These are phyloP conservation scores for Phortica magna DNA, from an alignment of 2,888 invertebrate genomes.

Conservation along the genomic window DNA sequence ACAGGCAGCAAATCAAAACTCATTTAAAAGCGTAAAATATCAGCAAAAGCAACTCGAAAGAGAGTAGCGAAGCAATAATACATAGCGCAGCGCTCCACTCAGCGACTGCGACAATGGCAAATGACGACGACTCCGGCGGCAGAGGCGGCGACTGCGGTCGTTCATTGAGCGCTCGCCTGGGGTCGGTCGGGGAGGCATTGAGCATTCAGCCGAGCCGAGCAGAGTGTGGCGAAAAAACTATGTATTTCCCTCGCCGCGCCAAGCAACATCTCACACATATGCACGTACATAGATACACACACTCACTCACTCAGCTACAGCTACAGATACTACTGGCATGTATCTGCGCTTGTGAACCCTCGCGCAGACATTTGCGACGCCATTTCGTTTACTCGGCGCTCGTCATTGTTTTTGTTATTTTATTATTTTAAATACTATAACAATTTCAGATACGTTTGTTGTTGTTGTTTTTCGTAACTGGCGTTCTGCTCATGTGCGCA, in stretches of 20 bases:
- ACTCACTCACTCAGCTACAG: background rate
- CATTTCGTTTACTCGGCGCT: slow-evolving; percentile 18
- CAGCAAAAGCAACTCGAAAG: slow-evolving; percentile 29
- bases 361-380: slow-evolving; percentile 27
- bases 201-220: background rate
- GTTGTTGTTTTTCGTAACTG: slow-evolving; percentile 44
- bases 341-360: background rate
- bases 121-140: background rate
- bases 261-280: background rate
- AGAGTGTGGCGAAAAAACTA: slow-evolving; percentile 7
- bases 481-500: slow-evolving; percentile 75
- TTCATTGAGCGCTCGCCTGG: too few species aligned
- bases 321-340: background rate
- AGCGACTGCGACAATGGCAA: slow-evolving; percentile 10
- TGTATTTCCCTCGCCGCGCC: background rate
- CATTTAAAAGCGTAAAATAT: slow-evolving; percentile 62
- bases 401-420: slow-evolving; percentile 9
- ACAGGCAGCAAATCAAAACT: slow-evolving; percentile 70
- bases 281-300: background rate
- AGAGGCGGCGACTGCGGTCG: too few species aligned
- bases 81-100: slow-evolving; percentile 40
- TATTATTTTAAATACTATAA: slow-evolving; percentile 2
- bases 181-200: background rate
- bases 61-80: slow-evolving; percentile 41
- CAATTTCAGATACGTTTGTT: slow-evolving; percentile 25